Percentiles rank a stretch among this genome's conserved stretches.
Conservation (phyloP, 2,113 vertebrate genomes). For the human (Homo sapiens) region DNA sequence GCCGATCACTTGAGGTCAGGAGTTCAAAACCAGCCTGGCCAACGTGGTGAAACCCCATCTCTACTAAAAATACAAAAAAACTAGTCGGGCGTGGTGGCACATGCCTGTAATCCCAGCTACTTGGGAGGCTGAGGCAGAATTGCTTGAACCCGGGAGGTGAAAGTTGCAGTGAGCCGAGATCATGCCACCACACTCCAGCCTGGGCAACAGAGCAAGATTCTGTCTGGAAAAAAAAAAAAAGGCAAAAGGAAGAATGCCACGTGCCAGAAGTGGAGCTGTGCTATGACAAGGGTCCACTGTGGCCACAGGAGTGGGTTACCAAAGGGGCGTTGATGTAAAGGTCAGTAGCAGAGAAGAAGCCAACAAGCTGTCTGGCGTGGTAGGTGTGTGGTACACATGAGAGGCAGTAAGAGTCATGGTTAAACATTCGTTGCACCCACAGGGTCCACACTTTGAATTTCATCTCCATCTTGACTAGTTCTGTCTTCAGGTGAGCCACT, state of each 20-base stretch:
- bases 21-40: too few relatives aligned
- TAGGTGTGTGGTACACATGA: fast-evolving
- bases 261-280: neutral
- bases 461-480: neutral
- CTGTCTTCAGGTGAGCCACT: neutral
- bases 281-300: fast-evolving
- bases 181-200: too few relatives aligned
- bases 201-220: too few relatives aligned
- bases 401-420: neutral
- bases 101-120: too few relatives aligned
- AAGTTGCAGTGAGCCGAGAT: too few relatives aligned
- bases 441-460: neutral
- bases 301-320: neutral
- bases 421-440: neutral
- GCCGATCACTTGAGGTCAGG: too few relatives aligned
- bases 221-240: too few relatives aligned
- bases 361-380: fast-evolving
- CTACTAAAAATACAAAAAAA: too few relatives aligned
- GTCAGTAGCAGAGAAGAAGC: neutral
- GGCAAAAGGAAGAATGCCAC: neutral
- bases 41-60: too few relatives aligned
- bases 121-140: too few relatives aligned
- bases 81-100: too few relatives aligned
- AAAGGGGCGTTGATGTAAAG: neutral
- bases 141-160: too few relatives aligned